Evolutionary conservation across 2,888 invertebrate species (phyloP), one percentile per base, ranked within the genome.

Genomic region (Axea sp.): DNA sequence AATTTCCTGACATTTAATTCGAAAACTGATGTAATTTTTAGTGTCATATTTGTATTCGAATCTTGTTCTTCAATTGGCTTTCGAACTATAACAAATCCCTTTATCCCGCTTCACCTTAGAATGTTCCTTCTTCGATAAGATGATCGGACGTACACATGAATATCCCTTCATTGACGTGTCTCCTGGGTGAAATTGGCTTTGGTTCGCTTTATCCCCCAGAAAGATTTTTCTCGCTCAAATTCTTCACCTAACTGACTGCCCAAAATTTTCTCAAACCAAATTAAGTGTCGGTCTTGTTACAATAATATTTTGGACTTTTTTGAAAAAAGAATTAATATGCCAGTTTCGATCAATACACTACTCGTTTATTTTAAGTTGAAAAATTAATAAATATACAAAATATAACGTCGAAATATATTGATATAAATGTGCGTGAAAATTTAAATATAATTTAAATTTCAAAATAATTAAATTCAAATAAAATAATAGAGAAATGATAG

Each of bases 161-260:
- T 43, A 65, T 59, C 59, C 73, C 60, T 72, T 72, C 71, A 55
- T 71, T 47, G 47, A 60, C 60, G 55, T 73, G 65, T 82, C 82
- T 83, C 84, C 55, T 68, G 82, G 80, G 83, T 78, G 77, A 82
- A 81, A 84, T 84, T 83, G 81, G 78, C 79, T 79, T 75, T 67
- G 69, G 62, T 71, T 72, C 68, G 67, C 57, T 53, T 59, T 60
- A 60, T 64, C 76, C 68, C 73, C 45, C 28, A 65, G 76, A 73
- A 75, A 75, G 67, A 76, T 77, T 78, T 73, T 76, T 64, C 68
- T 15, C 47, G 17, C 47, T 30, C 24, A 9, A 45, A 71, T 71
- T 47, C 47, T 71, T 22, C 51, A 14, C 51, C 9, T 51, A 68
- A 57, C 49, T 55, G 22, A 62, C 69, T 62, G 26, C 17, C 53